These are phyloP conservation scores for Lingula anatina DNA, from an alignment of 2,888 invertebrate species.

Conservation along the genomic window DNA sequence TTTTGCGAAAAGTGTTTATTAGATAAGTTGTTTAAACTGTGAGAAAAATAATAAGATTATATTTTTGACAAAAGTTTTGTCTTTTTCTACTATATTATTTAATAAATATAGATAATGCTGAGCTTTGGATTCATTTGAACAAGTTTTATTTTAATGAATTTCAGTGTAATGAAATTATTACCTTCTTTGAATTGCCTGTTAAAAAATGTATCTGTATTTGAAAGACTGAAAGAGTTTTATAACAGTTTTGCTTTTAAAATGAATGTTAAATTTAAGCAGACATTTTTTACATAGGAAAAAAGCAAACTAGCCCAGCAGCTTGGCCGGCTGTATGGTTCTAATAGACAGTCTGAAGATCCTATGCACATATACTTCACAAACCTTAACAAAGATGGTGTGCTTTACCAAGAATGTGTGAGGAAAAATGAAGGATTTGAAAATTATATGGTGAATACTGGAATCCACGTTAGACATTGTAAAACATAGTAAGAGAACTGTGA, in stretches of 20 bases:
- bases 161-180: too few species aligned
- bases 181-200: too few species aligned
- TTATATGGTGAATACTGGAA: constrained; percentile 21
- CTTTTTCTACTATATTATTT: too few species aligned
- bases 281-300: constrained; percentile 24
- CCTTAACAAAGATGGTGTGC: constrained; percentile 24
- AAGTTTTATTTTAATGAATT: not conserved
- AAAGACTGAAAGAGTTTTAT: too few species aligned
- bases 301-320: constrained; percentile 43
- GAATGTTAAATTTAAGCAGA: not conserved
- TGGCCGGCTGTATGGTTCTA: constrained; percentile 43
- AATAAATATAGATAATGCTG: too few species aligned
- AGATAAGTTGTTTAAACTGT: too few species aligned
- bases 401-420: constrained; percentile 37
- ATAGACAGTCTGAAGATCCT: constrained; percentile 31
- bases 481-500: not conserved
- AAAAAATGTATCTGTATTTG: too few species aligned
- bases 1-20: too few species aligned
- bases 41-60: too few species aligned
- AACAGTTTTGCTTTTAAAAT: not conserved
- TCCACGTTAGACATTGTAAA: not conserved
- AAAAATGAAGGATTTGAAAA: constrained; percentile 44
- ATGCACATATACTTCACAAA: constrained; percentile 41
- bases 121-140: too few species aligned
- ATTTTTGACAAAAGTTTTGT: too few species aligned